A percentile compares a stretch with the other conserved stretches of the same genome.
These are phyloP conservation scores for Spilosoma lubricipeda DNA, from an alignment of 2,888 invertebrate genomes.

Conservation along the genomic window DNA sequence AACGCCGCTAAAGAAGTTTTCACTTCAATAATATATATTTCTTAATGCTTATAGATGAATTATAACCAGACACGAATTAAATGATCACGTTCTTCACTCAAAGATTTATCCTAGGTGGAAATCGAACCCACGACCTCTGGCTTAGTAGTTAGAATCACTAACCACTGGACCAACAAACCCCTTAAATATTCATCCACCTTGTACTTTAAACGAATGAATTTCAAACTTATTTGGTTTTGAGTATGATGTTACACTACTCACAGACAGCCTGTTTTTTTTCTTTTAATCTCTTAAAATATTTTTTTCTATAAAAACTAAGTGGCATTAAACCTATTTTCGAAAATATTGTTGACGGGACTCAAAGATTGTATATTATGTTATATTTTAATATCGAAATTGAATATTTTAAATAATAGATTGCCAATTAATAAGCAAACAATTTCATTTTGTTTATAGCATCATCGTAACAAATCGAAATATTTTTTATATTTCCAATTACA, in stretches of 20 bases:
- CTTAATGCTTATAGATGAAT: too few relatives aligned
- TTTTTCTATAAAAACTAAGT: slow-evolving; percentile 6
- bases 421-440: slow-evolving; percentile 10
- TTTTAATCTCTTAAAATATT: neutral
- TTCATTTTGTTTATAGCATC: neutral
- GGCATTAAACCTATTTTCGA: slow-evolving; percentile 10
- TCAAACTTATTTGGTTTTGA: neutral
- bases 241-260: too few relatives aligned
- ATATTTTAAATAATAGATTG: neutral
- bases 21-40: too few relatives aligned
- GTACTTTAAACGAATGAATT: neutral
- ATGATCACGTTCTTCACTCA: too few relatives aligned
- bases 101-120: too few relatives aligned
- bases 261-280: neutral
- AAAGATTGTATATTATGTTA: neutral
- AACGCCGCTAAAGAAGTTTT: too few relatives aligned
- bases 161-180: too few relatives aligned
- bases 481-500: slow-evolving; percentile 46
- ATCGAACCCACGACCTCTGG: too few relatives aligned
- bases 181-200: neutral
- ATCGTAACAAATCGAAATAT: slow-evolving; percentile 34
- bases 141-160: too few relatives aligned
- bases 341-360: slow-evolving; percentile 15
- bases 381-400: too few relatives aligned
- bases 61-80: too few relatives aligned